A percentile compares a stretch with the other conserved stretches of the same genome.
These are phyloP conservation scores for Lottia scabra DNA, from an alignment of 2,888 invertebrate species.

Conservation along the genomic window DNA sequence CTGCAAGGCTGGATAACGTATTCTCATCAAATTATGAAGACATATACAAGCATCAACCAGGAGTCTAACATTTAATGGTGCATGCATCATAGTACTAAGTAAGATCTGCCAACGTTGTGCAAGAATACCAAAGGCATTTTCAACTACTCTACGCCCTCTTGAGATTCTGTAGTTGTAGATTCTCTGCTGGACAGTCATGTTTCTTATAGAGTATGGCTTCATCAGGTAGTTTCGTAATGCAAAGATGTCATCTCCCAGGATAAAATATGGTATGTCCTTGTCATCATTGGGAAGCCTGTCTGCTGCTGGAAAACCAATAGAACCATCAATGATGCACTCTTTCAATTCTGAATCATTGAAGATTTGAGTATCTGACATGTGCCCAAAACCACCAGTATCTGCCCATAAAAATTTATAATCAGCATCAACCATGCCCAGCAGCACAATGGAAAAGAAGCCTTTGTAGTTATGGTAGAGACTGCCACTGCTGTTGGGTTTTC, in stretches of 20 bases:
- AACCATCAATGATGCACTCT: conserved; percentile 21
- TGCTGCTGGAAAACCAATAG: conserved; percentile 28
- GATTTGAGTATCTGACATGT: conserved; percentile 26
- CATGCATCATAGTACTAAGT: too few species aligned
- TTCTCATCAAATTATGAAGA: too few species aligned
- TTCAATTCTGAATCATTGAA: conserved; percentile 28
- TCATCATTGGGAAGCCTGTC: conserved; percentile 35
- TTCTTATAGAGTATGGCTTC: conserved; percentile 26
- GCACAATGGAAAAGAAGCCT: conserved; percentile 13
- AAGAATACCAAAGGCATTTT: too few species aligned
- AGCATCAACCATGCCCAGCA: conserved; percentile 27
- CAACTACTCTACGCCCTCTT: too few species aligned
- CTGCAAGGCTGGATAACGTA: too few species aligned
- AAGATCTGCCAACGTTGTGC: too few species aligned
- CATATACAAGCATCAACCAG: too few species aligned
- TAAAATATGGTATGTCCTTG: conserved; percentile 32
- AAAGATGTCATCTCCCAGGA: conserved; percentile 34
- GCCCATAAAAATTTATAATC: conserved; percentile 38
- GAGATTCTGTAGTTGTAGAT: too few species aligned
- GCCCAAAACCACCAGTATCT: conserved; percentile 28
- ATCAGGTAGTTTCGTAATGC: conserved; percentile 25
- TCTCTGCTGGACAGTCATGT: too few species aligned
- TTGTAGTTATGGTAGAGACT: conserved; percentile 29
- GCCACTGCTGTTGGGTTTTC: conserved; percentile 17
- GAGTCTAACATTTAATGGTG: too few species aligned